These are phyloP conservation scores for Sclerurus mexicanus DNA, from an alignment of 2,113 vertebrate genomes.

Conservation along the genomic window DNA sequence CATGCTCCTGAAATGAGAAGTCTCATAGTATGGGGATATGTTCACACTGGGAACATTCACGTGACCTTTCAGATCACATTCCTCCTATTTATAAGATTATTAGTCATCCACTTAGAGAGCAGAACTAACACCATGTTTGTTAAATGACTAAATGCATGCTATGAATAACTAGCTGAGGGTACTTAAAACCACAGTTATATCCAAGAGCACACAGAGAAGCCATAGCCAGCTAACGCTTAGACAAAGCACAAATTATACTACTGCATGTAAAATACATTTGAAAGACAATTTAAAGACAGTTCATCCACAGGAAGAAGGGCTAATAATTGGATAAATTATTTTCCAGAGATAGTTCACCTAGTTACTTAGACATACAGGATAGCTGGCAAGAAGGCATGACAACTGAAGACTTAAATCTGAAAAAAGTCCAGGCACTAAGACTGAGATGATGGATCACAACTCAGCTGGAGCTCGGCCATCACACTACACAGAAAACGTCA, in stretches of 20 bases:
- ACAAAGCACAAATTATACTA: background rate
- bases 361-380: background rate
- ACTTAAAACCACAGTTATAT: constrained; percentile 31
- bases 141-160: constrained; percentile 46
- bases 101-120: constrained; percentile 57
- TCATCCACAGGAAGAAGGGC: background rate
- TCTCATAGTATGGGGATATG: constrained; percentile 29
- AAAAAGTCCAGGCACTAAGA: background rate
- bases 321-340: background rate
- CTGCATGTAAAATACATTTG: background rate
- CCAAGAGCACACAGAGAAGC: constrained; percentile 3
- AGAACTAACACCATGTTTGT: constrained; percentile 58
- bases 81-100: constrained; percentile 62
- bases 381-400: background rate
- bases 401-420: background rate
- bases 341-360: constrained; percentile 15
- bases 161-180: constrained; percentile 39
- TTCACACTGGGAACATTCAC: constrained; percentile 47
- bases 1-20: constrained; percentile 8
- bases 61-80: constrained; percentile 61
- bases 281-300: background rate
- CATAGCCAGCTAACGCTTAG: background rate
- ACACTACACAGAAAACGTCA: background rate
- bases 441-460: background rate
- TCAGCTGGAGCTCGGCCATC: constrained; percentile 6